These are phyloP conservation scores for Salticus scenicus DNA, from an alignment of 2,888 invertebrate species.

Conservation along the genomic window DNA sequence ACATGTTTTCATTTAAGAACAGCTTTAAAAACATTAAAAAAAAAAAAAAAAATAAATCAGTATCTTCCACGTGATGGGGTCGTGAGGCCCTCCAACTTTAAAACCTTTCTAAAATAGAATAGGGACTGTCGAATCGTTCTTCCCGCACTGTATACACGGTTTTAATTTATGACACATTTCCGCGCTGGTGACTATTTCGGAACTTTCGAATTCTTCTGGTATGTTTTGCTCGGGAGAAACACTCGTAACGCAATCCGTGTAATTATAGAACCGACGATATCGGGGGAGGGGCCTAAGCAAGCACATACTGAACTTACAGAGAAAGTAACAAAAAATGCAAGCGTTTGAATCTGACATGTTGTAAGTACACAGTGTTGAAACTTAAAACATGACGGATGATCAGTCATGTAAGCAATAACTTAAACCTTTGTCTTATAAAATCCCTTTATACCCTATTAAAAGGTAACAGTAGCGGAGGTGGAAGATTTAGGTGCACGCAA, in stretches of 20 bases:
- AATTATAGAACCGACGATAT: constrained; percentile 66
- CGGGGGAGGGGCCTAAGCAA: neutral
- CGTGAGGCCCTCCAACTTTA: too few species aligned
- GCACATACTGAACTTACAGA: too few species aligned
- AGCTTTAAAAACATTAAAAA: too few species aligned
- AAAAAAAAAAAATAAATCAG: too few species aligned
- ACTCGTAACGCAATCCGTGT: constrained; percentile 55
- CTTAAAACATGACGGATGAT: neutral
- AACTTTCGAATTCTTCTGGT: constrained; percentile 49
- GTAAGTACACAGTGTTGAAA: neutral
- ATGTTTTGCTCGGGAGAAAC: constrained; percentile 27
- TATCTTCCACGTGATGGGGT: too few species aligned
- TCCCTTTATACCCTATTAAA: too few species aligned
- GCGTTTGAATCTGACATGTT: neutral
- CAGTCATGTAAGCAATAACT: too few species aligned
- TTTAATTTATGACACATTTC: constrained; percentile 68
- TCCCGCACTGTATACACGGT: constrained; percentile 23
- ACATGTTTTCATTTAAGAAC: too few species aligned
- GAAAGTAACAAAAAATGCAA: too few species aligned
- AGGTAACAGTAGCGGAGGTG: too few species aligned
- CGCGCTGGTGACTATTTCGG: constrained; percentile 62
- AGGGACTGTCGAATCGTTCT: constrained; percentile 40
- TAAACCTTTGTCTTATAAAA: too few species aligned
- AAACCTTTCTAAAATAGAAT: constrained; percentile 52
- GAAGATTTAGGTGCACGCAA: too few species aligned